Evolutionary conservation across 2,888 invertebrate species (phyloP).

Genomic region (Smittia sp.): DNA sequence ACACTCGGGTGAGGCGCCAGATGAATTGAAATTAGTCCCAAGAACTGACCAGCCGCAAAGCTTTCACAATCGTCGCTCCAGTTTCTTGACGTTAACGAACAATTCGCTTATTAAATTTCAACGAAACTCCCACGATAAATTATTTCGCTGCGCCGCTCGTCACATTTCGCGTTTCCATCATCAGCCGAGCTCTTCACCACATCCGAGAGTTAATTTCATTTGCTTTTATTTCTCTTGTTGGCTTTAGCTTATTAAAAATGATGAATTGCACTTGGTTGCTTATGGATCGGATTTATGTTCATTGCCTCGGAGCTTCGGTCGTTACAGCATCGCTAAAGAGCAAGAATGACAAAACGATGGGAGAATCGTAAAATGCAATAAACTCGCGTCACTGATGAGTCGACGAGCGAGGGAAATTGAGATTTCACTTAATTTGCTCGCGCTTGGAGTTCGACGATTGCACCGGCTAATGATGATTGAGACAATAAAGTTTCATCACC

Average conservation of each 20-base stretch:
- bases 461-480: background rate
- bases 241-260: background rate
- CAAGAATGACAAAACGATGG: background rate
- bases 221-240: background rate
- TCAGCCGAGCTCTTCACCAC: too few relatives aligned
- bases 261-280: background rate
- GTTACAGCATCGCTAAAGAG: background rate
- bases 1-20: too few relatives aligned
- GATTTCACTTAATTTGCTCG: background rate
- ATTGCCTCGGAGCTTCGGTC: background rate
- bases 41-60: background rate
- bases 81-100: background rate
- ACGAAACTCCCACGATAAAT: background rate
- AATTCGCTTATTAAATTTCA: too few relatives aligned
- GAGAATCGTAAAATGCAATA: background rate
- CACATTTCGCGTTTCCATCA: background rate
- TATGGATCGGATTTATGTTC: background rate
- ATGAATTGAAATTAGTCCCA: background rate
- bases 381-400: background rate
- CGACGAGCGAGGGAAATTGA: background rate
- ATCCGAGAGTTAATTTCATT: background rate
- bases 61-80: background rate
- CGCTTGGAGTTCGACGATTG: background rate
- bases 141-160: background rate
- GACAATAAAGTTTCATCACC: background rate